phyloP scores from a whole-genome alignment of 2,888 invertebrate species.

The Nemoura dubitans region DNA sequence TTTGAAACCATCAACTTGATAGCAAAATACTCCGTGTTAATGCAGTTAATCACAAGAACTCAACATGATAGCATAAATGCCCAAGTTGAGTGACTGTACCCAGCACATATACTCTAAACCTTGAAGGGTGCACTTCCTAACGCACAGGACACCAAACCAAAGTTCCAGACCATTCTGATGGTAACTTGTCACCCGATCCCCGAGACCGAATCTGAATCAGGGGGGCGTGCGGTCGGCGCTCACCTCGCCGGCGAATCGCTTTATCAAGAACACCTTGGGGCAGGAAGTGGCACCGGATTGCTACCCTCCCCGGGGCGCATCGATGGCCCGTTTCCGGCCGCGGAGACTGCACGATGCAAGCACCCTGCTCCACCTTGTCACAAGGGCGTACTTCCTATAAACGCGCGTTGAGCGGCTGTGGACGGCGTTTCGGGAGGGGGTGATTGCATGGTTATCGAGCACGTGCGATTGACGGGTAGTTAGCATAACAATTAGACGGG shows the following conservation, averaged over 20 bases:
- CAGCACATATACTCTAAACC: too few species aligned
- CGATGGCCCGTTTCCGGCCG: constrained; percentile 44
- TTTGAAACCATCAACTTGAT: too few species aligned
- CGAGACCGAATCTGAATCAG: background rate
- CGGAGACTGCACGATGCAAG: background rate
- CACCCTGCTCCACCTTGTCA: background rate
- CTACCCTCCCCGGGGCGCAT: background rate
- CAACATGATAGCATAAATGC: too few species aligned
- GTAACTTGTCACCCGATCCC: background rate
- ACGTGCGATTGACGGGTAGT: background rate
- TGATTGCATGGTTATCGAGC: background rate
- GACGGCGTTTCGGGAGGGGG: background rate
- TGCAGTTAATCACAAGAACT: too few species aligned
- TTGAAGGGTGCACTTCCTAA: too few species aligned
- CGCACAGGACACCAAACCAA: too few species aligned
- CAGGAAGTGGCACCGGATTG: constrained; percentile 41
- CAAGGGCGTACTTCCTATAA: constrained; percentile 3
- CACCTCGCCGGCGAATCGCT: background rate
- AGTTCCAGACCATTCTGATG: too few species aligned
- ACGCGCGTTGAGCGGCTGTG: background rate
- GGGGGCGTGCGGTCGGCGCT: background rate
- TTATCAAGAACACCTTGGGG: background rate
- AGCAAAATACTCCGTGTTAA: too few species aligned
- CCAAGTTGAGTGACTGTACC: too few species aligned
- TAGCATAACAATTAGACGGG: background rate